These are phyloP conservation scores for Aphidius colemani DNA, from an alignment of 2,888 invertebrate genomes.

Conservation along the genomic window DNA sequence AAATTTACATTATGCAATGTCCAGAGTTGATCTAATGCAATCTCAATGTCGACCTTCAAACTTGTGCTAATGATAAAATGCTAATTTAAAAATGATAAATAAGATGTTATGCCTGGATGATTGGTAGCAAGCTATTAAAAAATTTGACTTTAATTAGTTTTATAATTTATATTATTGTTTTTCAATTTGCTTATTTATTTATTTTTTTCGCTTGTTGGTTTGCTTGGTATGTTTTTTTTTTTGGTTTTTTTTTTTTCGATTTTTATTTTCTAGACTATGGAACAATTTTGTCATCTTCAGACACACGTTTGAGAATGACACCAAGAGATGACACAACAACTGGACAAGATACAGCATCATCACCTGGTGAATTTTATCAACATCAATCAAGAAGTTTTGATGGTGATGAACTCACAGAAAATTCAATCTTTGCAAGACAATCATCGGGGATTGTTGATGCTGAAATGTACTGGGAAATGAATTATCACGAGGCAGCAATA, in stretches of 20 bases:
- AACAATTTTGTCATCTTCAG: conserved; percentile 57
- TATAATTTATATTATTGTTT: neutral
- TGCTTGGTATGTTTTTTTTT: conserved; percentile 19
- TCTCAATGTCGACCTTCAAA: too few species aligned
- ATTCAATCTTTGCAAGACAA: conserved; percentile 46
- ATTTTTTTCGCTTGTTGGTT: conserved; percentile 19
- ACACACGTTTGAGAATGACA: conserved; percentile 45
- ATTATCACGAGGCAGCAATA: conserved; percentile 88
- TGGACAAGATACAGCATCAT: conserved; percentile 27
- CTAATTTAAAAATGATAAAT: too few species aligned
- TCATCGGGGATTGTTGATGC: conserved; percentile 45
- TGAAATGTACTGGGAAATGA: conserved; percentile 79
- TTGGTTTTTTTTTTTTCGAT: conserved; percentile 36
- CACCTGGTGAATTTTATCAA: conserved; percentile 44
- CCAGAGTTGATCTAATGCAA: too few species aligned
- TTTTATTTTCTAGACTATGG: conserved; percentile 57
- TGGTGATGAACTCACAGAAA: conserved; percentile 46
- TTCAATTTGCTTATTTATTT: neutral
- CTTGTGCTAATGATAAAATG: too few species aligned
- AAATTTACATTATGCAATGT: conserved; percentile 12
- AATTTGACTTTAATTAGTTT: neutral
- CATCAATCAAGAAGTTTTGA: conserved; percentile 39
- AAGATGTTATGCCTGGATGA: too few species aligned
- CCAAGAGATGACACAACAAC: conserved; percentile 34
- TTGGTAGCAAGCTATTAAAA: too few species aligned